phyloP scores from a whole-genome alignment of 2,113 vertebrate genomes.

The Microtus oregoni region DNA sequence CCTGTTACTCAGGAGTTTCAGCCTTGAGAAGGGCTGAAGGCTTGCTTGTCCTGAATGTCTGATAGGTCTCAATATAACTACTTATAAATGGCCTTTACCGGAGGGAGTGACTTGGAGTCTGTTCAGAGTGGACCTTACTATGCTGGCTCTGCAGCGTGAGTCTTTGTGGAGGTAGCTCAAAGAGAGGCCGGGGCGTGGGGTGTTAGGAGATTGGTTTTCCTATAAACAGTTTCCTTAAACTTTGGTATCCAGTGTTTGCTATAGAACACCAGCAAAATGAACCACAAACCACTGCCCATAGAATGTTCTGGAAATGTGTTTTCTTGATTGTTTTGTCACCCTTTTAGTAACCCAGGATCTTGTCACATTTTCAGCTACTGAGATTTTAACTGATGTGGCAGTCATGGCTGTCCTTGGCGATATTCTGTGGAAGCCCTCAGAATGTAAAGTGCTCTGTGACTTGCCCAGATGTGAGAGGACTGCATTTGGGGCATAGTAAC shows the following conservation, averaged over 20 bases:
- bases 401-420: neutral
- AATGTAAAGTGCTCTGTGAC: neutral
- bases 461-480: neutral
- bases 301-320: neutral
- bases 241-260: neutral
- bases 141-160: neutral
- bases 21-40: neutral
- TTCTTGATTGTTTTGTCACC: neutral
- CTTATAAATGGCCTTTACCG: neutral
- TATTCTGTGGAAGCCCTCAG: neutral
- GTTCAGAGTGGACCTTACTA: neutral
- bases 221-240: neutral
- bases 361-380: neutral
- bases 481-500: neutral
- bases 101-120: neutral
- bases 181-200: neutral
- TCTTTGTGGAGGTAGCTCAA: neutral
- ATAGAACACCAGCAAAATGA: constrained; percentile 27
- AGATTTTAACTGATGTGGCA: neutral
- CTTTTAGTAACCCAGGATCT: neutral
- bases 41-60: neutral
- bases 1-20: neutral
- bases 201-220: neutral
- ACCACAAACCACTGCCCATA: neutral
- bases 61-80: neutral